phyloP scores from a whole-genome alignment of 2,113 vertebrate genomes.

The Syrrhaptes paradoxus region DNA sequence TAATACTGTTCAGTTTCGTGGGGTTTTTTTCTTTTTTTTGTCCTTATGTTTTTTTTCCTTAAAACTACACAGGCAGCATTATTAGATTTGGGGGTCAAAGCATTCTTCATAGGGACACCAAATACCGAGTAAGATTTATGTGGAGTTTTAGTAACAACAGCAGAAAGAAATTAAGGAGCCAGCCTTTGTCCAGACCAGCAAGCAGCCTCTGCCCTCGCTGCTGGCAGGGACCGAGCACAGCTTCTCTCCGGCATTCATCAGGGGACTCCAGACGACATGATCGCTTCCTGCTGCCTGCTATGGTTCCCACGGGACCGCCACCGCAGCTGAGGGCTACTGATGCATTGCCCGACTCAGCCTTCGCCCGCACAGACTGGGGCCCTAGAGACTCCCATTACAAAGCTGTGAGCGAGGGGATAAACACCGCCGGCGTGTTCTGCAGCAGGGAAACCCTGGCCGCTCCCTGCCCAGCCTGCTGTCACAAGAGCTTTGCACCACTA shows the following conservation, averaged over 20 bases:
- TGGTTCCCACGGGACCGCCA: neutral
- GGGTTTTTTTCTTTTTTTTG: neutral
- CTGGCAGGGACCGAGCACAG: accelerated
- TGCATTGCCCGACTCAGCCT: neutral
- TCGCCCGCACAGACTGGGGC: accelerated
- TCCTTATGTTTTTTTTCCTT: neutral
- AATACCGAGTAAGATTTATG: neutral
- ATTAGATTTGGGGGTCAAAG: constrained; percentile 4
- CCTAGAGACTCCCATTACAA: neutral
- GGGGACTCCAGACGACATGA: neutral
- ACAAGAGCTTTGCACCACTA: neutral
- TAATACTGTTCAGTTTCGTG: neutral
- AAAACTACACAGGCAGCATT: neutral
- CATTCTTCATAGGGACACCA: neutral
- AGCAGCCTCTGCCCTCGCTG: neutral
- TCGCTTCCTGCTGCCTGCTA: neutral
- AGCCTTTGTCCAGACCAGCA: neutral
- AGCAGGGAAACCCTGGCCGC: neutral
- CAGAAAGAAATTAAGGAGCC: constrained; percentile 39
- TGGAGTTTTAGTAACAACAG: neutral
- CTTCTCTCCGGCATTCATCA: neutral
- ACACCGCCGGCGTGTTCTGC: accelerated
- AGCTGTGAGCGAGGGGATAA: neutral
- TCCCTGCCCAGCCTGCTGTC: accelerated
- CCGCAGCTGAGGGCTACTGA: neutral